Evolutionary conservation across 1,140 invertebrate species (phyloP), one percentile per base, ranked within the genome.

Genomic region (Manduca sexta): DNA sequence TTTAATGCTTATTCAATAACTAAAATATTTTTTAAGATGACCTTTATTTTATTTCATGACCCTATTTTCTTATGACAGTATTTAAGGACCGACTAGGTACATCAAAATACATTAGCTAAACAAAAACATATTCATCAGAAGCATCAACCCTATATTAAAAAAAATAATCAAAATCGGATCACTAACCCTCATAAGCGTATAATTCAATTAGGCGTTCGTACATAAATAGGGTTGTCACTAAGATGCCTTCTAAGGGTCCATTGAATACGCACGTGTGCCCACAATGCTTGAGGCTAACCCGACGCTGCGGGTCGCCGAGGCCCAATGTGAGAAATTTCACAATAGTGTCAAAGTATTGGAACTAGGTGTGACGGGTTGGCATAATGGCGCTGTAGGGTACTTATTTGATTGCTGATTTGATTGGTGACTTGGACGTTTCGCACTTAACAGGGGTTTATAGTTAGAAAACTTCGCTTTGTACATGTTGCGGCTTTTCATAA

Each of bases 201-300:
- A 80, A 82, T 82, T 82, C 64, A 82, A 82, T 82, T 79, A 79
- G 63, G 48, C 37, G 59, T 43, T 45, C 52, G 41, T 41, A 51
- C 56, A 64, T 61, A 78, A 72, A 78, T 69, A 68, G 65, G 49
- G 60, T 64, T 71, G 72, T 72, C 61, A 68, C 49, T 35, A 49
- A 56, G 54, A 57, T 45, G 40, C 48, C 42, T 60, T 60, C 61
- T 73, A 54, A 69, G 68, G 70, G 73, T 50, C 72, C 59, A 75
- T 83, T 83, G 50, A 73, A 16, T 41, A 52, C 68, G 69, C 79
- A 83, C 79, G 79, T 83, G 79, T 66, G 55, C 52, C 50, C 49
- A 79, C 73, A 80, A 78, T 75, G 21, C 49, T 42, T 55, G 59
- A 48, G 57, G 53, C 56, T 52, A 51, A 60, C 55, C 59, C 60